Percentiles rank a stretch among this genome's conserved stretches.
Conservation (phyloP, 2,797 vertebrate genomes). For the Chiloscyllium punctatum region DNA sequence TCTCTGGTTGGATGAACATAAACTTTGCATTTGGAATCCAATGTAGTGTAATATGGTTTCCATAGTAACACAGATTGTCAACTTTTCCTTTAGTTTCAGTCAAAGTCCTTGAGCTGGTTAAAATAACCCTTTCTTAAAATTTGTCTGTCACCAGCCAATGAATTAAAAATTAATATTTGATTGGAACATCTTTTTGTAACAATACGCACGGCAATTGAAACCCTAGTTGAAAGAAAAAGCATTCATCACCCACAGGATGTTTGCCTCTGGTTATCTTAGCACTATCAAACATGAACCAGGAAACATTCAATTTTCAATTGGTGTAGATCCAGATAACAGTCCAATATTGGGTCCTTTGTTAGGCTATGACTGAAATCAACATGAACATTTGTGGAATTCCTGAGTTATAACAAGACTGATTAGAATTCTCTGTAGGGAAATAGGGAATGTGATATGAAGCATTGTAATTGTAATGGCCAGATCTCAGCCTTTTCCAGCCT, state of each 20-base stretch:
- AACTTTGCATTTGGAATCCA: no score
- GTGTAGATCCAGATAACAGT: neutral
- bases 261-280: neutral
- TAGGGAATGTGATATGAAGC: neutral
- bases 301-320: neutral
- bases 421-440: neutral
- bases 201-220: neutral
- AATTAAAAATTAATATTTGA: no score
- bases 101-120: no score
- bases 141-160: no score
- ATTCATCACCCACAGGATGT: no score
- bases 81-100: no score
- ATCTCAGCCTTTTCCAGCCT: neutral
- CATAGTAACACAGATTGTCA: no score
- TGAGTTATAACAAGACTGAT: neutral
- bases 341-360: neutral
- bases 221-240: no score
- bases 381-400: neutral
- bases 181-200: no score
- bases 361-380: neutral
- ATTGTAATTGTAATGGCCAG: neutral
- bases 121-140: no score
- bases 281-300: neutral
- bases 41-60: no score
- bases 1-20: no score